These are phyloP conservation scores for Solenopsis invicta DNA, from an alignment of 1,140 invertebrate species.

Conservation along the genomic window DNA sequence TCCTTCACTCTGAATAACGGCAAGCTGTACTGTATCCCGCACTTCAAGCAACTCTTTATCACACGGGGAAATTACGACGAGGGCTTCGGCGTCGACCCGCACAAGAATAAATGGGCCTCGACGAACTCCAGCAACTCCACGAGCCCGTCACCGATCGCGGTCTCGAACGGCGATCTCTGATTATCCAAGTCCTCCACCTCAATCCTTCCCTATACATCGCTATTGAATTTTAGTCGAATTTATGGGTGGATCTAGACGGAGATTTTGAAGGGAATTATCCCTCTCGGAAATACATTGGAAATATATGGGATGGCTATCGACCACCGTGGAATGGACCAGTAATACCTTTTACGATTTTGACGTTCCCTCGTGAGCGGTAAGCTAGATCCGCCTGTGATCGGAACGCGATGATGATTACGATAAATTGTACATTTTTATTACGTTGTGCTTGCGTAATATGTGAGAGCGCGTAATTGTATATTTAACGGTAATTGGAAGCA, in stretches of 20 bases:
- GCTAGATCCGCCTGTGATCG: constrained; percentile 12
- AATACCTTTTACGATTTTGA: constrained; percentile 16
- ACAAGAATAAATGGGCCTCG: constrained; percentile 89
- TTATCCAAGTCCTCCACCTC: constrained; percentile 29
- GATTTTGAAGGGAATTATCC: not conserved
- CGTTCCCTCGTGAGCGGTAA: not conserved
- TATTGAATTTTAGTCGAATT: constrained; percentile 31
- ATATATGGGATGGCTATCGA: not conserved
- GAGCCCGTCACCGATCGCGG: constrained; percentile 79
- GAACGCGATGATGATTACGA: constrained; percentile 50
- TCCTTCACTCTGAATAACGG: constrained; percentile 92
- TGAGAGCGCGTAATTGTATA: constrained; percentile 50
- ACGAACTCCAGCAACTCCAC: constrained; percentile 71
- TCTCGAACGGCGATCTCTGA: constrained; percentile 84
- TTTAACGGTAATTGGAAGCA: constrained; percentile 46
- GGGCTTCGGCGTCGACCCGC: constrained; percentile 90
- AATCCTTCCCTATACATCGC: not conserved
- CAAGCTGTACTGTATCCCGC: constrained; percentile 92
- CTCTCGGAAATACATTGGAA: not conserved
- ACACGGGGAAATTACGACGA: constrained; percentile 95
- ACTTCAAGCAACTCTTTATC: constrained; percentile 94
- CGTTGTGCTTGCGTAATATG: not conserved
- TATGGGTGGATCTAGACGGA: constrained; percentile 6
- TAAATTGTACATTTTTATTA: constrained; percentile 62
- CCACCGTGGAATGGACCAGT: not conserved